Evolutionary conservation across 2,797 vertebrate genomes (phyloP).

Genomic region (Parauchenoglanis punctatus): DNA sequence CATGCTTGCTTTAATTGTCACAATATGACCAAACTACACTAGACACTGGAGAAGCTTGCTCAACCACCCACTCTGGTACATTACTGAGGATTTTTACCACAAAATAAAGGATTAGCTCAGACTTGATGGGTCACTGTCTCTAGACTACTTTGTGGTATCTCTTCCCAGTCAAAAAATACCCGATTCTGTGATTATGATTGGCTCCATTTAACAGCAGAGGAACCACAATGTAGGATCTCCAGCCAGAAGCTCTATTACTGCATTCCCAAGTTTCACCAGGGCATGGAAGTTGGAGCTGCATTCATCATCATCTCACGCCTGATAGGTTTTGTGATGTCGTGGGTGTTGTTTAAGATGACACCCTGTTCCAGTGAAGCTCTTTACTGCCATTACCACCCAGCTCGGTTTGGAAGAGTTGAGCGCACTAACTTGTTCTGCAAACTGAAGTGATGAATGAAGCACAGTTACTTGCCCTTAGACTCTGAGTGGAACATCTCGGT

Average conservation of each 20-base stretch:
- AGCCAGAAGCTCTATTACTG: slow-evolving; percentile 29
- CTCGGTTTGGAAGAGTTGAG: not conserved
- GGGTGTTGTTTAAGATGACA: slow-evolving; percentile 22
- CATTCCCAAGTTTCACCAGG: slow-evolving; percentile 15
- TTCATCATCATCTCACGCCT: slow-evolving; percentile 20
- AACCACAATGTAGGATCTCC: slow-evolving; percentile 17
- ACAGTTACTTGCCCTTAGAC: not conserved
- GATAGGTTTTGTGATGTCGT: slow-evolving; percentile 10
- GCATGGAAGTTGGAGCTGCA: slow-evolving; percentile 5
- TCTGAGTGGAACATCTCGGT: not conserved
- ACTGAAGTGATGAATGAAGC: slow-evolving; percentile 6
- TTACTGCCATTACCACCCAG: slow-evolving; percentile 10
- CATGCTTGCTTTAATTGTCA: not conserved
- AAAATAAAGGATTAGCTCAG: slow-evolving; percentile 38
- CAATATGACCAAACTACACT: too few species aligned
- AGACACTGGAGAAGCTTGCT: not conserved
- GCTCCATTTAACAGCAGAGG: slow-evolving; percentile 17
- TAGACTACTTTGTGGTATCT: slow-evolving; percentile 14
- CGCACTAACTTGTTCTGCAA: not conserved
- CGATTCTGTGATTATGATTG: slow-evolving; percentile 19
- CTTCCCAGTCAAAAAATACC: slow-evolving; percentile 7
- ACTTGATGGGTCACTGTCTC: slow-evolving; percentile 30
- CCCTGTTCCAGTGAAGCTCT: not conserved
- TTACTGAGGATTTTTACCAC: slow-evolving; percentile 18
- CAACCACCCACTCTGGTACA: not conserved